Percentiles rank a stretch among this genome's conserved stretches.
phyloP scores from a whole-genome alignment of 2,888 invertebrate genomes.

The Ypsolopha scabrella region DNA sequence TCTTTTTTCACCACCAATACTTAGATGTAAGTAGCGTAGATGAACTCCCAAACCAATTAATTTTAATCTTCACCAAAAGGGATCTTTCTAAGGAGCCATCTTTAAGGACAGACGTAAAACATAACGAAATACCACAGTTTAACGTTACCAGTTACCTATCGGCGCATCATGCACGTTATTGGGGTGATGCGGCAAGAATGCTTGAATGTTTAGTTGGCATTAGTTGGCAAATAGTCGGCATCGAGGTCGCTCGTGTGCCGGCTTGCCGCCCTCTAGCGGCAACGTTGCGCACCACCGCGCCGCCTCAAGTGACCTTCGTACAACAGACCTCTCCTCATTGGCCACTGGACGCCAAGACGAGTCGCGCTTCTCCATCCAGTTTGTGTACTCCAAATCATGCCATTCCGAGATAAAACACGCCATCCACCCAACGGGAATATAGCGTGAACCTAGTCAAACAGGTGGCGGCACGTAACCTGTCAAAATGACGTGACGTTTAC shows the following conservation, averaged over 20 bases:
- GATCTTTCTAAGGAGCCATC: too few species aligned
- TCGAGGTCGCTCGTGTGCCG: conserved; percentile 37
- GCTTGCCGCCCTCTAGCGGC: conserved; percentile 42
- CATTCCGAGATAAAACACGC: conserved; percentile 27
- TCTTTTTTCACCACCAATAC: too few species aligned
- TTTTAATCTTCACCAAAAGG: too few species aligned
- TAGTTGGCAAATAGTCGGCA: conserved; percentile 64
- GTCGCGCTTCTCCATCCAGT: conserved; percentile 30
- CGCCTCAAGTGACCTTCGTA: conserved; percentile 54
- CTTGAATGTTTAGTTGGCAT: conserved; percentile 49
- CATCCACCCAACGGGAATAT: conserved; percentile 25
- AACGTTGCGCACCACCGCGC: conserved; percentile 25
- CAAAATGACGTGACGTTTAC: conserved; percentile 54
- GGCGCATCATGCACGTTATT: conserved; percentile 42
- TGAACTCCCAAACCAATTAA: too few species aligned
- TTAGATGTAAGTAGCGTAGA: too few species aligned
- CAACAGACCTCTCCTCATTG: conserved; percentile 46
- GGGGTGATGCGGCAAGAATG: neutral
- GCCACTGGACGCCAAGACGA: conserved; percentile 50
- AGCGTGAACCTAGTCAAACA: conserved; percentile 26
- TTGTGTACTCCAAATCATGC: conserved; percentile 44
- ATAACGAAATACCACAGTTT: too few species aligned
- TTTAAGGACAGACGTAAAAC: too few species aligned
- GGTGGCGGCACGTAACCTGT: conserved; percentile 52
- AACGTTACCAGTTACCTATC: conserved; percentile 52